Conservation (phyloP, 2,113 vertebrate species). For the Gracilinanus agilis region DNA sequence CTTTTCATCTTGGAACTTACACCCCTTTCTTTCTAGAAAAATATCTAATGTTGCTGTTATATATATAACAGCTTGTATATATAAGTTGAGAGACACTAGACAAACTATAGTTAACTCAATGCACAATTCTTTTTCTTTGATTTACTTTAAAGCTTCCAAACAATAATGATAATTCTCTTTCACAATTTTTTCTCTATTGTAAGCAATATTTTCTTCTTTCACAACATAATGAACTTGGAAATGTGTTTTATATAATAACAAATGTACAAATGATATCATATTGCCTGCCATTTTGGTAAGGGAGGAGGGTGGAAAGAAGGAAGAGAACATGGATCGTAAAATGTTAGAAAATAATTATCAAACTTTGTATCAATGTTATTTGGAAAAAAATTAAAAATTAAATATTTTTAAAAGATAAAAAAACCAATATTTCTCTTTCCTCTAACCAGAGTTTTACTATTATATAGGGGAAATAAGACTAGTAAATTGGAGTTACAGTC, state of each 20-base stretch:
- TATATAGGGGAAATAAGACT: neutral
- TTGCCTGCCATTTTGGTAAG: too few relatives aligned
- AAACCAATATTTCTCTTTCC: neutral
- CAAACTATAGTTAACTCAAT: neutral
- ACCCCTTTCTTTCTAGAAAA: neutral
- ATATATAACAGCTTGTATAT: neutral
- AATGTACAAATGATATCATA: too few relatives aligned
- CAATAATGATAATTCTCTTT: neutral
- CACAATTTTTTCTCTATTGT: too few relatives aligned
- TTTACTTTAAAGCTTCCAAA: neutral
- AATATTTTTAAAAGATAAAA: too few relatives aligned
- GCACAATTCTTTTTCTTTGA: neutral
- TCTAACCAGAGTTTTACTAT: neutral
- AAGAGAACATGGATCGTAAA: too few relatives aligned
- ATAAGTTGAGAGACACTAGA: neutral
- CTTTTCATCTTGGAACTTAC: neutral
- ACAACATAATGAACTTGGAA: too few relatives aligned
- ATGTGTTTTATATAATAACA: too few relatives aligned
- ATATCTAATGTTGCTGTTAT: neutral
- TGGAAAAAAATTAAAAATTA: too few relatives aligned
- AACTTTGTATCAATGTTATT: too few relatives aligned
- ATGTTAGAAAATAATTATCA: too few relatives aligned
- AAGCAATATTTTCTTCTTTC: too few relatives aligned
- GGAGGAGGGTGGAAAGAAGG: too few relatives aligned
- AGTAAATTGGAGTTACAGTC: neutral